Evolutionary conservation across 2,888 invertebrate species (phyloP).

Genomic region (Sphecodes monilicornis): DNA sequence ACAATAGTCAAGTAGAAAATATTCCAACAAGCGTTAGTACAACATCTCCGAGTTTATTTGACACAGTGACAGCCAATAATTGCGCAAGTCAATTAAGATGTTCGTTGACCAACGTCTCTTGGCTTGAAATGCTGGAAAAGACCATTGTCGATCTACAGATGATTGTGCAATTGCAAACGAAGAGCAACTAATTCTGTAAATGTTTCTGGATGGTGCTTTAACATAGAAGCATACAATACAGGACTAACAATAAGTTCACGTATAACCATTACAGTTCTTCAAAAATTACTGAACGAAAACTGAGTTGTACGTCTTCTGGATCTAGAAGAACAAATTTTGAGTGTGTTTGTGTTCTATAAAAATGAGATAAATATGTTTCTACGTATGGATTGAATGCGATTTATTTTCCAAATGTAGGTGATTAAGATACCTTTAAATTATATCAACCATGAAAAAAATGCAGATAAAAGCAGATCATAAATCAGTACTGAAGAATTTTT

Average conservation of each 20-base stretch:
- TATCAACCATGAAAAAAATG: conserved; percentile 43
- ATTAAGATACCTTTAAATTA: conserved; percentile 67
- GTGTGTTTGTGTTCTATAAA: conserved; percentile 66
- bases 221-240: conserved; percentile 57
- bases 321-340: conserved; percentile 57
- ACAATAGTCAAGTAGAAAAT: conserved; percentile 58
- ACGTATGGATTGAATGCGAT: conserved; percentile 62
- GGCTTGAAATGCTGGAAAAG: conserved; percentile 83
- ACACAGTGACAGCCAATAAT: conserved; percentile 74
- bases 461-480: conserved; percentile 29
- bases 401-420: conserved; percentile 68
- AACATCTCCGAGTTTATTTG: conserved; percentile 70
- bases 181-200: conserved; percentile 72
- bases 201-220: conserved; percentile 63
- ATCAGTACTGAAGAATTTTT: conserved; percentile 57
- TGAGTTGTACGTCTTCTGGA: conserved; percentile 53
- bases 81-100: conserved; percentile 79
- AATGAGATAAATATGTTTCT: conserved; percentile 45
- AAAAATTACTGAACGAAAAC: conserved; percentile 50
- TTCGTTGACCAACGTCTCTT: conserved; percentile 79
- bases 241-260: conserved; percentile 53
- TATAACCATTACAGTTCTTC: conserved; percentile 62
- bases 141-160: conserved; percentile 82
- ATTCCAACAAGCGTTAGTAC: conserved; percentile 71
- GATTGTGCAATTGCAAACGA: conserved; percentile 82